Percentiles rank a stretch among this genome's conserved stretches.
phyloP scores from a whole-genome alignment of 2,797 vertebrate genomes.

The Pagetopsis macropterus region DNA sequence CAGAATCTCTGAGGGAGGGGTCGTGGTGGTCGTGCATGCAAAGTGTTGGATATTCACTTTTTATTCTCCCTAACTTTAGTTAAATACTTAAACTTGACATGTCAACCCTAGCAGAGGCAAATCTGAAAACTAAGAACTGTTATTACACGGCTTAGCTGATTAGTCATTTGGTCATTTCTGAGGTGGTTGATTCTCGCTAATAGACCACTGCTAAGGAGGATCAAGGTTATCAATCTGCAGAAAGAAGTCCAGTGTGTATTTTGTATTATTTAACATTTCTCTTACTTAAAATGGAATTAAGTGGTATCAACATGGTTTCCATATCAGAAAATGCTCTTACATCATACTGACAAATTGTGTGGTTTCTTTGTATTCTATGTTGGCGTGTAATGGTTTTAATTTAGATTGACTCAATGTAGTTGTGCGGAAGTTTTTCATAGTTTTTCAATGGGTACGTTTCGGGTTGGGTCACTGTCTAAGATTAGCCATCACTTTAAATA shows the following conservation, averaged over 20 bases:
- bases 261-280: too few species aligned
- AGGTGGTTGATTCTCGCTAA: too few species aligned
- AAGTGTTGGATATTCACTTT: background rate
- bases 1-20: background rate
- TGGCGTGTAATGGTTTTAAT: background rate
- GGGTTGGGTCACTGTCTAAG: background rate
- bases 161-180: too few species aligned
- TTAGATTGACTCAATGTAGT: background rate
- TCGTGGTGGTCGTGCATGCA: background rate
- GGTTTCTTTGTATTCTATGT: too few species aligned
- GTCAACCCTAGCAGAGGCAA: background rate
- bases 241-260: too few species aligned
- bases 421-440: background rate
- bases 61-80: background rate
- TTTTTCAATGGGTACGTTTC: background rate
- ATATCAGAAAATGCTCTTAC: too few species aligned
- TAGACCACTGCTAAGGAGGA: too few species aligned
- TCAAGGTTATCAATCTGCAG: too few species aligned
- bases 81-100: background rate
- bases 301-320: too few species aligned
- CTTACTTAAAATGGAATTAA: too few species aligned
- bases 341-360: too few species aligned
- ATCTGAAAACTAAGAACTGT: background rate
- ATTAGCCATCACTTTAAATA: conserved; percentile 19
- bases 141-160: too few species aligned